These are phyloP conservation scores for Junco hyemalis DNA, from an alignment of 2,113 vertebrate genomes.

Conservation along the genomic window DNA sequence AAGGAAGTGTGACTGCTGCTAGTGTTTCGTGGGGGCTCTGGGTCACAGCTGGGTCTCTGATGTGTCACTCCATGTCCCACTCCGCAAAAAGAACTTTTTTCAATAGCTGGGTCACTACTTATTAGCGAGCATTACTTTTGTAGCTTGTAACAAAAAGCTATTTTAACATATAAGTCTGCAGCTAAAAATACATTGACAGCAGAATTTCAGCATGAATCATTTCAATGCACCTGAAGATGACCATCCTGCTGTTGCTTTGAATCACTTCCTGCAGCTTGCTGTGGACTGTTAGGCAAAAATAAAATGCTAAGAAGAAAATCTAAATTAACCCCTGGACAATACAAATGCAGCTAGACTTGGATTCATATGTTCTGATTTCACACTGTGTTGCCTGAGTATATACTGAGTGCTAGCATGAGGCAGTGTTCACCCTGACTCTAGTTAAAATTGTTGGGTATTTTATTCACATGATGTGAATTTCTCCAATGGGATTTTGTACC, in stretches of 20 bases:
- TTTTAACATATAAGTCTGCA: background rate
- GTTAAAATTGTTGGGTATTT: background rate
- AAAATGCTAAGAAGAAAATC: background rate
- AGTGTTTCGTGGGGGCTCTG: background rate
- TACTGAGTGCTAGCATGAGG: background rate
- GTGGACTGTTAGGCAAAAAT: background rate
- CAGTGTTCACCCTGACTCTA: background rate
- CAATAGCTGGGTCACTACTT: background rate
- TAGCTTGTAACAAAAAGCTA: background rate
- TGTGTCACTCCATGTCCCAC: background rate
- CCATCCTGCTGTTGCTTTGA: background rate
- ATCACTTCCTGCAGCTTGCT: background rate
- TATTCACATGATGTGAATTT: background rate
- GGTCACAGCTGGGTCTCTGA: background rate
- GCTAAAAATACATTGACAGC: background rate
- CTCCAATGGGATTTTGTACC: background rate
- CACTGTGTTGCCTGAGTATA: background rate
- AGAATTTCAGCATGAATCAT: background rate
- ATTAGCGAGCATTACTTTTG: background rate
- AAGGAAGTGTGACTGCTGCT: background rate
- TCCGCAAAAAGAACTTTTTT: background rate
- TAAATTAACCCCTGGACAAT: constrained; percentile 12
- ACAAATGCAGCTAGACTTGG: background rate
- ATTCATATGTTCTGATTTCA: background rate
- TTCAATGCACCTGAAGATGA: constrained; percentile 21